phyloP scores from a whole-genome alignment of 2,797 vertebrate species.

The Takifugu rubripes region DNA sequence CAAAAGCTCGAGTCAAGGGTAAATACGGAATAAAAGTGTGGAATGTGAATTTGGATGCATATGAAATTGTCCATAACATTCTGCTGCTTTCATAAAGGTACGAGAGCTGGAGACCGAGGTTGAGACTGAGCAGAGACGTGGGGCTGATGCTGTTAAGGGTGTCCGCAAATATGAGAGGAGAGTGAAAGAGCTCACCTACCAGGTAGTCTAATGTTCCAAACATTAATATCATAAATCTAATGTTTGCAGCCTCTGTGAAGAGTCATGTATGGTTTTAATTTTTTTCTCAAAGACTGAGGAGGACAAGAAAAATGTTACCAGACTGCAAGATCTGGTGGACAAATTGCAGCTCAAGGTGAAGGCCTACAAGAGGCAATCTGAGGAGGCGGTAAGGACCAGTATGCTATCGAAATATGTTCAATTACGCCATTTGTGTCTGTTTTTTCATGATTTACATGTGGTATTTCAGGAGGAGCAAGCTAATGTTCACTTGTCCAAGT shows the following conservation, averaged over 20 bases:
- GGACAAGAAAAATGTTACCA: conserved; percentile 81
- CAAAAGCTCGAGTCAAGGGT: conserved; percentile 86
- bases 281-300: conserved; percentile 70
- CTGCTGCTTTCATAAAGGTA: conserved; percentile 59
- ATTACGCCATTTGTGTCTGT: neutral
- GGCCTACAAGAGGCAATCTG: conserved; percentile 83
- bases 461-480: conserved; percentile 43
- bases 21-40: neutral
- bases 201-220: conserved; percentile 59
- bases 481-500: conserved; percentile 74
- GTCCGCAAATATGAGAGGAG: conserved; percentile 79
- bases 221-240: neutral
- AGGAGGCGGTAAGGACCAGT: conserved; percentile 80
- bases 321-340: conserved; percentile 85
- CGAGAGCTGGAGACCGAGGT: conserved; percentile 78
- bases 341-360: conserved; percentile 86
- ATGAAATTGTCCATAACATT: neutral
- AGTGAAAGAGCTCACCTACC: conserved; percentile 82
- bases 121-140: conserved; percentile 78
- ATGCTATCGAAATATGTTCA: neutral
- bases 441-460: neutral
- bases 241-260: too few species aligned
- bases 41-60: neutral
- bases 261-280: neutral
- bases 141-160: conserved; percentile 77